phyloP scores from a whole-genome alignment of 1,140 invertebrate species.

The Drosophila equinoxialis region DNA sequence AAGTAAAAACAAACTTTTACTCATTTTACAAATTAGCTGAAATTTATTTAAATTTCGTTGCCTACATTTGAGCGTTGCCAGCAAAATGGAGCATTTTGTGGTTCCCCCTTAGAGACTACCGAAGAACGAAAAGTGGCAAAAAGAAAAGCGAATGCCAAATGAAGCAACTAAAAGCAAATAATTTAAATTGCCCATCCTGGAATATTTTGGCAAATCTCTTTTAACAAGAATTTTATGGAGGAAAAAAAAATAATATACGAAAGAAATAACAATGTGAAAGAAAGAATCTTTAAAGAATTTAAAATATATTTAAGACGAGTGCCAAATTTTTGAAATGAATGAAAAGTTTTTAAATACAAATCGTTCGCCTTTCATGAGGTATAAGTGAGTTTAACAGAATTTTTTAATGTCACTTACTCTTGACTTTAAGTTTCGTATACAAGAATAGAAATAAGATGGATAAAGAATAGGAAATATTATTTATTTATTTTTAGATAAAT shows the following conservation, averaged over 20 bases:
- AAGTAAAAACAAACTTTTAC: constrained; percentile 60
- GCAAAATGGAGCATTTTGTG: constrained; percentile 44
- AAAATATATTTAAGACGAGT: background rate
- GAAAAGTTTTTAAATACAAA: too few relatives aligned
- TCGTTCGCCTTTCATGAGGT: too few relatives aligned
- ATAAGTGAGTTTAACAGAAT: too few relatives aligned
- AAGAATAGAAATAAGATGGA: too few relatives aligned
- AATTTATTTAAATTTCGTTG: constrained; percentile 76
- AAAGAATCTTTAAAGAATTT: background rate
- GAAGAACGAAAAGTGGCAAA: background rate
- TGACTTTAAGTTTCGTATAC: too few relatives aligned
- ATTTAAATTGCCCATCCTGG: constrained; percentile 11
- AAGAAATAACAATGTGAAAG: background rate
- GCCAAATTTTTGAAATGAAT: background rate
- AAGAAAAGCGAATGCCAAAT: constrained; percentile 1
- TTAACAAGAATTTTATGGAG: background rate
- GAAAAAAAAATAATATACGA: too few relatives aligned
- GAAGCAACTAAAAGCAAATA: constrained; percentile 19
- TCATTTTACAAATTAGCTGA: constrained; percentile 69
- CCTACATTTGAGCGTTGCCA: constrained; percentile 44
- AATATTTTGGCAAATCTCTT: constrained; percentile 12
- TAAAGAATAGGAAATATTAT: too few relatives aligned
- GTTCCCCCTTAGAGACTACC: constrained; percentile 2
- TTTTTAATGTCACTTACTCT: too few relatives aligned
- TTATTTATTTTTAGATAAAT: too few relatives aligned